These are phyloP conservation scores for Oscheius myriophilus DNA, from an alignment of 2,888 invertebrate genomes.

Conservation along the genomic window DNA sequence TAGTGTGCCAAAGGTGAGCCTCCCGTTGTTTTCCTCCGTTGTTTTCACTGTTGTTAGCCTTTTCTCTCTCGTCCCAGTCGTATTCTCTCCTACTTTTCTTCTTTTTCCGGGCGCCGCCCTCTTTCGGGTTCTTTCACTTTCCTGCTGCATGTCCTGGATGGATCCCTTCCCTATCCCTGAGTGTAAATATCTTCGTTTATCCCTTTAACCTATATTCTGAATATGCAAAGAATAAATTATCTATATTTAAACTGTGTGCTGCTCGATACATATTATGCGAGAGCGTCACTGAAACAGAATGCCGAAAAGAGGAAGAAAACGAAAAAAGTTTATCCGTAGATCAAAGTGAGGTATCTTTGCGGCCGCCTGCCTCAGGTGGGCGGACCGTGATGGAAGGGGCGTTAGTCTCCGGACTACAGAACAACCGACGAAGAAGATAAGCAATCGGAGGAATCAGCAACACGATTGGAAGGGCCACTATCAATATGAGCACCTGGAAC, in stretches of 20 bases:
- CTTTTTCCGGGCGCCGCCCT: background rate
- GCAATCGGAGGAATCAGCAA: slow-evolving; percentile 16
- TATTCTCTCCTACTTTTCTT: background rate
- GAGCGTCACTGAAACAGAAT: too few relatives aligned
- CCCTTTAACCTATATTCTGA: slow-evolving; percentile 5
- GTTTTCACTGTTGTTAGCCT: background rate
- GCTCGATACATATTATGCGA: too few relatives aligned
- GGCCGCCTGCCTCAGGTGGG: too few relatives aligned
- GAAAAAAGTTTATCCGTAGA: too few relatives aligned
- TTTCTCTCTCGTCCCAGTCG: slow-evolving; percentile 17
- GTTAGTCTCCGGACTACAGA: slow-evolving; percentile 10
- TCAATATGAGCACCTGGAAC: slow-evolving; percentile 14
- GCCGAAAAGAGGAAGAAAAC: too few relatives aligned
- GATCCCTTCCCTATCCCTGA: slow-evolving; percentile 5
- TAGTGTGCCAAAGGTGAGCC: slow-evolving; percentile 26
- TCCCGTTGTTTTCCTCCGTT: slow-evolving; percentile 23
- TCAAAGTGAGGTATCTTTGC: too few relatives aligned
- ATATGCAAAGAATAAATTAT: too few relatives aligned
- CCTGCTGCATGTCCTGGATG: slow-evolving; percentile 1
- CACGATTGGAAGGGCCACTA: slow-evolving; percentile 25
- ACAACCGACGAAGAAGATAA: slow-evolving; percentile 20
- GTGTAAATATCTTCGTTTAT: background rate
- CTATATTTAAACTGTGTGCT: too few relatives aligned
- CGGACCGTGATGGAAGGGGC: background rate
- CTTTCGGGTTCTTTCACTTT: slow-evolving; percentile 30